Evolutionary conservation across 2,888 invertebrate species (phyloP).

Genomic region (Sussaba pulchella): DNA sequence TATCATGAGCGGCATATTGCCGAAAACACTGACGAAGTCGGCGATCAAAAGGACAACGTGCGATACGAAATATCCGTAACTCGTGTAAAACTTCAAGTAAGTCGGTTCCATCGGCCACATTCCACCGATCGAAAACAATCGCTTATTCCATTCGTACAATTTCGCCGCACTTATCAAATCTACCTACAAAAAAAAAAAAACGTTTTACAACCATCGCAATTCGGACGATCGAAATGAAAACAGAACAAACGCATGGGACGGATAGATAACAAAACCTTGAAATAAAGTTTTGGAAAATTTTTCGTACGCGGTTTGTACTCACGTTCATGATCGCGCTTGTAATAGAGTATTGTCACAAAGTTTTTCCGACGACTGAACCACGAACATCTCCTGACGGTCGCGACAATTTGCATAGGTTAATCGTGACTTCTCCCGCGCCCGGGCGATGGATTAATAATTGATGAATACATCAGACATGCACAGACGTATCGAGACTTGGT

Average conservation of each 20-base stretch:
- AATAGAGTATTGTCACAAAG: not conserved
- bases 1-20: slow-evolving; percentile 41
- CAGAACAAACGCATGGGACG: too few species aligned
- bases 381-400: slow-evolving; percentile 1
- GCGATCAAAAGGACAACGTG: slow-evolving; percentile 28
- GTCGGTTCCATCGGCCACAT: slow-evolving; percentile 37
- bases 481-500: not conserved
- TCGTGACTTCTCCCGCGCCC: not conserved
- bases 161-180: slow-evolving; percentile 39
- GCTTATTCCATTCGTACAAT: slow-evolving; percentile 49
- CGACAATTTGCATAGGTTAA: slow-evolving; percentile 5
- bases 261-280: too few species aligned
- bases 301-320: not conserved
- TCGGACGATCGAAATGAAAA: not conserved
- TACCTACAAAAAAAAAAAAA: slow-evolving; percentile 5
- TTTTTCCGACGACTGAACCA: slow-evolving; percentile 19
- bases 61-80: slow-evolving; percentile 27
- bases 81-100: slow-evolving; percentile 30
- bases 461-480: slow-evolving; percentile 9
- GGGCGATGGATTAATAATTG: not conserved
- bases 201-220: not conserved
- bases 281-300: too few species aligned
- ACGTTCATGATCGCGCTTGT: not conserved
- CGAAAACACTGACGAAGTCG: slow-evolving; percentile 39
- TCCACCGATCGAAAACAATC: slow-evolving; percentile 47